Conservation (phyloP, 2,113 vertebrate genomes). For the Elachura formosa region DNA sequence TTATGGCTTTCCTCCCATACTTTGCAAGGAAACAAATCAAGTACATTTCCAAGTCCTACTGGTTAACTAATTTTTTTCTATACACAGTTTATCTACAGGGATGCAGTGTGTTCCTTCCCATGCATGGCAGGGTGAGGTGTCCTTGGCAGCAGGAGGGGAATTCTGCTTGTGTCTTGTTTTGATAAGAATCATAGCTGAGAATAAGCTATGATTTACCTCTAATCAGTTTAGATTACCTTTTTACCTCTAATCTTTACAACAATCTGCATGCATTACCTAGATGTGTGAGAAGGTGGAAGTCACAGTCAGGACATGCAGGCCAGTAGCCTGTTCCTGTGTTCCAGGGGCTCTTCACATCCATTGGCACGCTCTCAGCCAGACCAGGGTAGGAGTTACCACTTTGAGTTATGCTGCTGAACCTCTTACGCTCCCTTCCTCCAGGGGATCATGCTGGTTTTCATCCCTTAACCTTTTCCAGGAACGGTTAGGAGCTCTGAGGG, state of each 20-base stretch:
- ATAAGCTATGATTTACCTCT: too few relatives aligned
- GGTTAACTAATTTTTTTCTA: neutral
- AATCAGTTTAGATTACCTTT: too few relatives aligned
- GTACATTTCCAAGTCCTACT: neutral
- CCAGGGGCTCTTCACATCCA: accelerated
- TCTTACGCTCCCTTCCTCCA: neutral
- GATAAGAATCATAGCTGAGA: neutral
- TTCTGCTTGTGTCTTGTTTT: neutral
- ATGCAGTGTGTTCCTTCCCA: neutral
- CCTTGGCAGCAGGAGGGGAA: neutral
- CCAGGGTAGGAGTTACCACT: neutral
- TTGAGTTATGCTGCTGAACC: neutral
- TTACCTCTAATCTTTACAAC: neutral
- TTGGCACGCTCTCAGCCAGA: neutral
- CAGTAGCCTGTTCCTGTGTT: neutral
- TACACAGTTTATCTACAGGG: accelerated
- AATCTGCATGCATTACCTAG: neutral
- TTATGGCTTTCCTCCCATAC: neutral
- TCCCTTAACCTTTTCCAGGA: neutral
- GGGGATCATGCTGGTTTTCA: neutral
- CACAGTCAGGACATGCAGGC: neutral
- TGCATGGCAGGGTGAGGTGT: neutral
- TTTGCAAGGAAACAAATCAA: neutral
- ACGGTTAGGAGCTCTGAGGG: neutral
- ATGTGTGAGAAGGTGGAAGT: neutral